A percentile compares a stretch with the other conserved stretches of the same genome.
These are phyloP conservation scores for Mastomys natalensis DNA, from an alignment of 2,113 vertebrate genomes.

Conservation along the genomic window DNA sequence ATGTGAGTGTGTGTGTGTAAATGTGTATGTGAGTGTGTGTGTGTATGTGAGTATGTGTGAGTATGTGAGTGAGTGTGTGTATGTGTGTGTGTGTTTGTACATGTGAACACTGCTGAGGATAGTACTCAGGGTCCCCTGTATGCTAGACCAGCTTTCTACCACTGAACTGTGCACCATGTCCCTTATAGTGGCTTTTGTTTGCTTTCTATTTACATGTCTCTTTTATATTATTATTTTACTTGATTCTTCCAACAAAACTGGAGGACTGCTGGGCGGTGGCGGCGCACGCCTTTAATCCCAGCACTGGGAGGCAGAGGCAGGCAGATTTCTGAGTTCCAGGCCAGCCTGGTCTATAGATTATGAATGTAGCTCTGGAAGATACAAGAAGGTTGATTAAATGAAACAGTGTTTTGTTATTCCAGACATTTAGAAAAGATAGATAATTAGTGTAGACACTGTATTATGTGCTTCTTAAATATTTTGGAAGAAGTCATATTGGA, in stretches of 20 bases:
- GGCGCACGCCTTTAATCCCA: no score
- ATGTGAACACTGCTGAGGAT: neutral
- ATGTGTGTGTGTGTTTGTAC: no score
- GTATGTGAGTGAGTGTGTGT: neutral
- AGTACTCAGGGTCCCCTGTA: neutral
- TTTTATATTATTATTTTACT: neutral
- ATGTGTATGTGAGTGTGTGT: neutral
- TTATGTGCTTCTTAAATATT: slow-evolving; percentile 33
- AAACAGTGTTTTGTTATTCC: neutral
- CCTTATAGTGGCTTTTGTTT: neutral
- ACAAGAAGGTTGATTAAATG: neutral
- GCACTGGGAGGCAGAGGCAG: no score
- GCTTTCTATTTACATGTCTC: neutral
- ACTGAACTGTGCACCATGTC: no score
- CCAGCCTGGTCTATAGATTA: no score
- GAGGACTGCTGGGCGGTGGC: no score
- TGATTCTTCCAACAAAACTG: neutral
- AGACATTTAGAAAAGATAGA: neutral
- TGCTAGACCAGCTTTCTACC: neutral
- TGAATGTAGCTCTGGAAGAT: neutral
- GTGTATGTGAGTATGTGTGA: neutral
- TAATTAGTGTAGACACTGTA: neutral
- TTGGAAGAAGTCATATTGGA: slow-evolving; percentile 32
- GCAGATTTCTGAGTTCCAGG: no score
- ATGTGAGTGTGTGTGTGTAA: no score